Conservation (phyloP, 1,140 invertebrate species). For the Heliconius eleuchia region DNA sequence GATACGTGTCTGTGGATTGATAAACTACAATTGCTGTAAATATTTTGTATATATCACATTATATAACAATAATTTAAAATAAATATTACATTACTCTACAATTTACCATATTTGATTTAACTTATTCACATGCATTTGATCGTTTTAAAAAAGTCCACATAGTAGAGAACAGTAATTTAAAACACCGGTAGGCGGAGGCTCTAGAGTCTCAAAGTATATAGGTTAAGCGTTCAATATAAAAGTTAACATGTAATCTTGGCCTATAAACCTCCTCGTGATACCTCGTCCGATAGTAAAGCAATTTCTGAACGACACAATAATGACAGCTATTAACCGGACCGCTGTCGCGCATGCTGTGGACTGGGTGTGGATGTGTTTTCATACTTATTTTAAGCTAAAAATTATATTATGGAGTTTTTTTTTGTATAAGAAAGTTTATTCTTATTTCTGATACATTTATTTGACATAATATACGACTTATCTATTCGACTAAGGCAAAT, state of each 20-base stretch:
- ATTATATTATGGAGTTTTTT: background rate
- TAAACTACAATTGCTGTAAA: no score
- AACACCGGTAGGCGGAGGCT: slow-evolving; percentile 20
- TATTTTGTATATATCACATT: no score
- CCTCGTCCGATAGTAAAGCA: slow-evolving; percentile 76
- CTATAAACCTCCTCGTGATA: slow-evolving; percentile 73
- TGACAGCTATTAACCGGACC: slow-evolving; percentile 74
- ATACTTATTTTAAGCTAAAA: background rate
- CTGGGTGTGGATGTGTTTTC: background rate
- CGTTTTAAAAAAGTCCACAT: background rate
- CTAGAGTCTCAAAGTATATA: slow-evolving; percentile 18
- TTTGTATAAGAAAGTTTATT: no score
- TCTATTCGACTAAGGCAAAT: no score
- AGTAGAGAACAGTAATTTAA: background rate
- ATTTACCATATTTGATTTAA: background rate
- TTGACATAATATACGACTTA: no score
- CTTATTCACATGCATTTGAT: background rate
- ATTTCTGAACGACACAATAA: slow-evolving; percentile 77
- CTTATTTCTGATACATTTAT: no score
- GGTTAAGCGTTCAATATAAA: slow-evolving; percentile 37
- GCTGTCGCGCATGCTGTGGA: slow-evolving; percentile 67
- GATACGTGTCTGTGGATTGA: no score
- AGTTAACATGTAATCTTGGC: slow-evolving; percentile 70
- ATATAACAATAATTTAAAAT: no score
- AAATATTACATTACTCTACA: background rate